Base-by-base conservation (phyloP, 2,113 vertebrate genomes). In the Callocephalon fimbriatum region DNA sequence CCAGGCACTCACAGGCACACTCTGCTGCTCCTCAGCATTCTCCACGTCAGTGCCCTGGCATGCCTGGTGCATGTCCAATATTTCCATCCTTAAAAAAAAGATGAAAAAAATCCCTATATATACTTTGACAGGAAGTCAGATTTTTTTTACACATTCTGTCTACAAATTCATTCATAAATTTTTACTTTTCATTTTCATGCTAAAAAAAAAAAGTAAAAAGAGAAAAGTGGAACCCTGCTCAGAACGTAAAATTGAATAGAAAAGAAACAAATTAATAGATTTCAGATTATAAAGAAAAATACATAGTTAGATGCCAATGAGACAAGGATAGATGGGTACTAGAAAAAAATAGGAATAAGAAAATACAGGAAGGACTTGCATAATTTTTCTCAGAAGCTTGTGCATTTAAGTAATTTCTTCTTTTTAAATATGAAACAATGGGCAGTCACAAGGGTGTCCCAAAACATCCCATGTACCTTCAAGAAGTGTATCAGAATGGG, bases 41-140 rank as follows among this genome's bases (percentile, higher is more conserved):
- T 7, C 18, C 0, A 0, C 14, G 3, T 35, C 66, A 38, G 22
- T 48, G 32, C 47, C 26, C 40, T 81, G 35, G 31, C 44, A 40
- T n/a, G n/a, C 29, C 40, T 76, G 42, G 17, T 5, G 0, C 22
- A 17, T 1, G 0, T 19, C 72, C 65, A 72, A 62, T n/a, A 54
- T 37, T 67, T 63, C 7, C n/a, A 11, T 45, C 20, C n/a, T 67
- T 26, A 20, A 10, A 50, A 71, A 81, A 45, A 45, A 17, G 2
- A 27, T 11, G 2, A 27, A 51, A 67, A 51, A 37, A 1, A 3
- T 2, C 1, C 15, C n/a, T 22, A 10, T 8, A 3, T 35, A 10
- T 20, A 20, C 25, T 50, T 86, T 15, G 37, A 22, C 12, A 54
- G 6, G 25, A 53, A 48, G 4, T 10, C 4, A 48, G 53, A 12